Conservation (phyloP, 2,113 vertebrate species). For the Pitta sordida region DNA sequence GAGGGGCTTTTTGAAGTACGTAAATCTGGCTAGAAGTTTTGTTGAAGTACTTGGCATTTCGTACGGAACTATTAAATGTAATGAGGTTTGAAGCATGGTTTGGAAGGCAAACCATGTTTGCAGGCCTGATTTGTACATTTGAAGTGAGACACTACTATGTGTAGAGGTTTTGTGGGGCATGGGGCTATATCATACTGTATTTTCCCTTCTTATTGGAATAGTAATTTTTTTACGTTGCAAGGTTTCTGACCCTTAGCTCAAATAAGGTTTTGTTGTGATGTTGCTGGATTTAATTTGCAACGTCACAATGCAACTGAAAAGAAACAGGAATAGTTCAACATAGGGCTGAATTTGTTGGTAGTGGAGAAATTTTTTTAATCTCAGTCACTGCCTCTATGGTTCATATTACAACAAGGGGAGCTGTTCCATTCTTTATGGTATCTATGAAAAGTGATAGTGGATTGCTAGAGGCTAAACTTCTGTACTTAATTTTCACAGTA, state of each 20-base stretch:
- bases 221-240: background rate
- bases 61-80: background rate
- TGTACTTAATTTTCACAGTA: background rate
- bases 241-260: background rate
- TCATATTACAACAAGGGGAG: background rate
- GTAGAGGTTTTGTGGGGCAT: background rate
- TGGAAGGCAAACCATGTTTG: background rate
- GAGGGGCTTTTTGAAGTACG: accelerated
- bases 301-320: background rate
- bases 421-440: background rate
- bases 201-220: background rate
- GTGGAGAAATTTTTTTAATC: background rate
- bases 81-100: background rate
- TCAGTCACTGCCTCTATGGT: background rate
- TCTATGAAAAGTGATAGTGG: background rate
- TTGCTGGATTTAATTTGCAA: background rate
- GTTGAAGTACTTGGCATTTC: background rate
- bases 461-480: background rate
- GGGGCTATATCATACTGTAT: background rate
- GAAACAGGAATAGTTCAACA: background rate
- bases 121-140: background rate
- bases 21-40: background rate
- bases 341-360: background rate
- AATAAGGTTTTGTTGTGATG: background rate
- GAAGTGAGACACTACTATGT: background rate